Evolutionary conservation across 2,888 invertebrate species (phyloP), one percentile per base, ranked within the genome.

Genomic region (Bhutanitis thaidina): DNA sequence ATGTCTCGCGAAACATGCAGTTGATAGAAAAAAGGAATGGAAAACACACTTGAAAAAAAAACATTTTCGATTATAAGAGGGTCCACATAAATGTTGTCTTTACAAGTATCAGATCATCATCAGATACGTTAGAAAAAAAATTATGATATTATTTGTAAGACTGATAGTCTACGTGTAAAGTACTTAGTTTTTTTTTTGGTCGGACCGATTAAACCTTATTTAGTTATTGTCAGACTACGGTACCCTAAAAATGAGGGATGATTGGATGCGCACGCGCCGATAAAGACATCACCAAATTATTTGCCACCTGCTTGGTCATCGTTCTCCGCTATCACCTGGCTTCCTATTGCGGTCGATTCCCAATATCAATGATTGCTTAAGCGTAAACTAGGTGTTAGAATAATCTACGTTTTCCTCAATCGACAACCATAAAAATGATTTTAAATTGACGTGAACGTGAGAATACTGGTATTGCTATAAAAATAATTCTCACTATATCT

Each of bases 231-330:
- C n/a, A n/a, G n/a, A n/a, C 20, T 3, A 20, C 20, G 20, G 20
- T 20, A 20, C 20, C 20, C 20, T 20, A 20, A 15, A 43, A 27
- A 43, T 37, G 32, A 34, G 7, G 7, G 61, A 64, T 62, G 63
- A 83, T 84, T 80, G 62, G 84, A 64, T 72, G 74, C 81, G 84
- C 85, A 80, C 84, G 83, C 74, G 80, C 65, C 75, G 64, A 79
- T 77, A 71, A 71, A 82, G 84, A 71, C 73, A 71, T 81, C 74
- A 70, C 57, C 58, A 59, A 56, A 69, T 63, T 60, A 62, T 58
- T 62, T 59, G 72, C 69, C 86, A 84, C 81, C 86, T 86, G 87
- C 75, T 55, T 46, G 59, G 38, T 49, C 48, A 61, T 60, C 53
- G 54, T 58, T 60, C 55, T 44, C 27, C 51, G 55, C 52, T 47